Evolutionary conservation across 2,888 invertebrate genomes (phyloP), one percentile per base, ranked within the genome.

Genomic region (Selenia dentaria): DNA sequence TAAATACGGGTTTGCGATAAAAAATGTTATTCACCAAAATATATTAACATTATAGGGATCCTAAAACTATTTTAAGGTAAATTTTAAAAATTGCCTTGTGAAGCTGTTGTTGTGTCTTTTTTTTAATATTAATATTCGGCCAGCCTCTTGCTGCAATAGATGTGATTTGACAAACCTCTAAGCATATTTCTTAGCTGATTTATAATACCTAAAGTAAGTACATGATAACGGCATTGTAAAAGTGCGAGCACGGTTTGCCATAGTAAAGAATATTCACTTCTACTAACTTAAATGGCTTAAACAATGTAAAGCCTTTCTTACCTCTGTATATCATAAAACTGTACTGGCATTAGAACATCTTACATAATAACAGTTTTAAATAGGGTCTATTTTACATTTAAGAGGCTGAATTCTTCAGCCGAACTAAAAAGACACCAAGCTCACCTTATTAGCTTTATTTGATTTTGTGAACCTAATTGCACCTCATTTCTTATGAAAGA

Each of bases 1-100:
- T 84, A 89, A n/a, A 88, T 89, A 90, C 90, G 90, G 90, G 90
- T 90, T 89, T 86, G 88, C 90, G 90, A 89, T 89, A 87, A 88
- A n/a, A 84, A 87, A 87, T 88, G 89, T 88, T 90, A 83, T 82
- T 89, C 88, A 89, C 88, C 88, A 86, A 84, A 86, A 85, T 86
- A 83, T 86, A 82, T 82, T 85, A 84, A 83, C 81, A 79, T 85
- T 72, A 80, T 83, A 87, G 81, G 76, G 86, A 86, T 85, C 85
- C 83, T 89, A 81, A 82, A 84, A 79, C 78, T 83, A 84, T 81
- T 79, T 77, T 88, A 86, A 87, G 86, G 86, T 86, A 82, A 72
- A 85, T 84, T 88, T 85, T 78, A 78, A 79, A 83, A 88, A 85
- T 83, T 82, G 84, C 87, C 86, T 85, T 86, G 86, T 74, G 73